Evolutionary conservation across 35 echinoderm and acorn worm genomes (phyloP), one percentile per base, ranked within the genome.

Genomic region (Eucidaris tribuloides): DNA sequence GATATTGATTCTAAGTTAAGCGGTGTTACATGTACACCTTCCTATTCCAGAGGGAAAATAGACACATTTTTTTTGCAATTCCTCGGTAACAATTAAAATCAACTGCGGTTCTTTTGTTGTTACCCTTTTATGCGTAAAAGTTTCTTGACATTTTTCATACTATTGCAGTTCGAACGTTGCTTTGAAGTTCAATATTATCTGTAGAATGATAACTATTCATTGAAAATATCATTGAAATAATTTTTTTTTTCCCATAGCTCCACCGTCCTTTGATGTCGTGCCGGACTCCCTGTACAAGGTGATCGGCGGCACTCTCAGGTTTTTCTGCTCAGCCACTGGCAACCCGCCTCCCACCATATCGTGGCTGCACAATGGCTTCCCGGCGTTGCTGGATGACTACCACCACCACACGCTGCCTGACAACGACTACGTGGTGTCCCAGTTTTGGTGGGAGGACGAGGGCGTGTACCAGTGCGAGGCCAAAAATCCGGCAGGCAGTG

Each of bases 391-490:
- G 3, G 63, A 84, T 37, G 60, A 70, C 43, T 65, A 42, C 29
- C 59, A 68, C 9, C 44, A 44, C 0, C 82, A 84, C 41, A n/a
- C n/a, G n/a, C 62, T 68, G 43, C 38, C 15, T 32, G 35, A 63
- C 14, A 65, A 84, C 46, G 82, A 84, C 82, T 66, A 68, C 33
- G 82, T 84, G 60, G 36, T 84, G 24, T 49, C 44, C 14, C 60
- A 65, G 24, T 6, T 84, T 5, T 48, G 45, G 61, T 49, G 82
- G 43, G 61, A 84, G 13, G 82, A 84, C 36, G 46, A 19, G 28
- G 82, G 82, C 42, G 13, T 70, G 18, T 63, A 68, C 27, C 82
- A 84, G 82, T 84, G 82, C 56, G 61, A 68, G 19, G 82, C 82
- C 25, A 44, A 50, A 43, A 84, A 84, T 48, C 39, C 48, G n/a